Base-by-base conservation (phyloP, 2,797 vertebrate species). In the Holocentrus rufus region DNA sequence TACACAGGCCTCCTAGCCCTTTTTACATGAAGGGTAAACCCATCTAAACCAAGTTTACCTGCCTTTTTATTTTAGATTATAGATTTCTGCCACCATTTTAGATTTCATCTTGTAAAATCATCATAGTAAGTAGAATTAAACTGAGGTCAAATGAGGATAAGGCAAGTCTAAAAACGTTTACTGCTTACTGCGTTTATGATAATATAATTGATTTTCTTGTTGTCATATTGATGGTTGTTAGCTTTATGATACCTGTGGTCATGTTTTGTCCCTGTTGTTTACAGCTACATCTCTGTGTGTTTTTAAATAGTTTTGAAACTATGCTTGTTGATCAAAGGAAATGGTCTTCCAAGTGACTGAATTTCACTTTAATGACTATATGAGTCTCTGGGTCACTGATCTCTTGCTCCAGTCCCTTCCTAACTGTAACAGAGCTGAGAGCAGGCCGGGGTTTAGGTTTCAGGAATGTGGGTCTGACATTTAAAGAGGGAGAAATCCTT, bases 371-470 rank as follows among this genome's bases (percentile, higher is more conserved):
- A 15, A 44, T 4, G 63, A 72, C 65, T 66, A 27, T 25, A 59
- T 53, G 46, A 79, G 39, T 72, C 53, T 60, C 30, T 71, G 70
- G 34, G 53, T 82, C 74, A 63, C 62, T 47, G 54, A 46, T 58
- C 64, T 31, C 34, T 42, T 42, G 8, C 22, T 1, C 5, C 10
- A 9, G 18, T 34, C 15, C 22, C 60, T 18, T n/a, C 20, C 13
- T 15, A 27, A 47, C 57, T 65, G 27, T 53, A 77, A 69, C n/a
- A 23, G 72, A 79, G 44, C 55, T 80, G 70, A 85, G 66, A 78
- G 71, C 67, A 66, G 52, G 52, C 57, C 0, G 2, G 13, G 72
- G 79, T 82, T 91, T 72, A 80, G 36, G 58, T 92, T 91, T 90
- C 88, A 87, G 46, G 52, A 76, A 69, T 31, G 15, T 36, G 53